These are phyloP conservation scores for Mantis religiosa DNA, from an alignment of 2,888 invertebrate species.

Conservation along the genomic window DNA sequence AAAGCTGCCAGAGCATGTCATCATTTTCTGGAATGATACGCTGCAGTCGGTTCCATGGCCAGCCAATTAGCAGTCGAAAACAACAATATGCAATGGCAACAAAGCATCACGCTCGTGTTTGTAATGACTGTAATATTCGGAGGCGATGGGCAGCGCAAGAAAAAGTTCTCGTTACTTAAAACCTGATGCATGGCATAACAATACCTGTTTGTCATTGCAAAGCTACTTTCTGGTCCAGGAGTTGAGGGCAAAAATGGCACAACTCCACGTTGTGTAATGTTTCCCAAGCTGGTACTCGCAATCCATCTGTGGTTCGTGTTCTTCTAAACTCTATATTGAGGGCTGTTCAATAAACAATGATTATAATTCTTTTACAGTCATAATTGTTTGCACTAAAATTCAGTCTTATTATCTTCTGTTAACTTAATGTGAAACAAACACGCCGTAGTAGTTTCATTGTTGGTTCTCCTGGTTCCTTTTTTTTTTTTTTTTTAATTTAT, in stretches of 20 bases:
- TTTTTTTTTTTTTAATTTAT: no score
- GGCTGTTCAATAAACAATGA: no score
- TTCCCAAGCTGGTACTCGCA: background rate
- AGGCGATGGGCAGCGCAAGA: background rate
- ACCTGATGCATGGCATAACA: background rate
- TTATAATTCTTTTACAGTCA: no score
- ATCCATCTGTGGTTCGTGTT: no score
- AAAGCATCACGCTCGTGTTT: background rate
- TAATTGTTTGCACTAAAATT: no score
- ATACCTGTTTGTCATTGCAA: background rate
- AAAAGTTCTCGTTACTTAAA: background rate
- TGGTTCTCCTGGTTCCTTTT: no score
- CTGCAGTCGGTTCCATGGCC: background rate
- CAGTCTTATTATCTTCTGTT: no score
- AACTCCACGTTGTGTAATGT: background rate
- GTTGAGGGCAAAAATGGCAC: background rate
- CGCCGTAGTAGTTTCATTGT: no score
- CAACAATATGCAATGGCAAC: background rate
- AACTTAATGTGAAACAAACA: no score
- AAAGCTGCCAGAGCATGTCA: background rate
- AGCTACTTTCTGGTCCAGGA: background rate
- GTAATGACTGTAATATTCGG: background rate
- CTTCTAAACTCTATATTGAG: no score
- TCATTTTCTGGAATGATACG: background rate
- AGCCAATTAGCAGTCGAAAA: background rate